Evolutionary conservation across 2,113 vertebrate species (phyloP).

Genomic region (Callocephalon fimbriatum): DNA sequence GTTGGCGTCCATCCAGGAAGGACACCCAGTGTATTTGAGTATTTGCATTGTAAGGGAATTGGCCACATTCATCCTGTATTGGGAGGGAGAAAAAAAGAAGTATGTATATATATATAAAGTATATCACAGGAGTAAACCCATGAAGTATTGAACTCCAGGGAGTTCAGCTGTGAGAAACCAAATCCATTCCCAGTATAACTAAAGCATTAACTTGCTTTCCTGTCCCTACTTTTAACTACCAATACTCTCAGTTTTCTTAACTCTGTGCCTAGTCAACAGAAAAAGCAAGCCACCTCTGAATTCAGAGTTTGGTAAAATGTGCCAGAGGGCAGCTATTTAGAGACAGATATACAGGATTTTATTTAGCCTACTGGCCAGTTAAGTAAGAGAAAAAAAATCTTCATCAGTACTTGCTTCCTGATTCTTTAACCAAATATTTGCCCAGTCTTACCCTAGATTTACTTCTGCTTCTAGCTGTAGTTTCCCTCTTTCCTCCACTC

Average conservation of each 20-base stretch:
- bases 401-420: background rate
- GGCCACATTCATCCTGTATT: conserved; percentile 88
- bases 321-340: background rate
- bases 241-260: background rate
- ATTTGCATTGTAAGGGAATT: conserved; percentile 85
- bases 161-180: background rate
- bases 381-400: background rate
- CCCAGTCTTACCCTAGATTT: background rate
- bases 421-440: background rate
- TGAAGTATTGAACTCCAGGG: background rate
- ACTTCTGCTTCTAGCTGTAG: background rate
- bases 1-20: conserved; percentile 93
- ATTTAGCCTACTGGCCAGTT: background rate
- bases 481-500: background rate
- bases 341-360: background rate
- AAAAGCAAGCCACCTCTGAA: background rate
- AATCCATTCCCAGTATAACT: background rate
- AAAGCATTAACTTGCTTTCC: background rate
- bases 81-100: background rate
- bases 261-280: background rate
- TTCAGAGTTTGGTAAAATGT: background rate
- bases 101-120: background rate
- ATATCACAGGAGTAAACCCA: background rate
- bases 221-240: background rate
- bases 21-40: conserved; percentile 94